phyloP scores from a whole-genome alignment of 1,140 invertebrate species.

The Helicoverpa zea region DNA sequence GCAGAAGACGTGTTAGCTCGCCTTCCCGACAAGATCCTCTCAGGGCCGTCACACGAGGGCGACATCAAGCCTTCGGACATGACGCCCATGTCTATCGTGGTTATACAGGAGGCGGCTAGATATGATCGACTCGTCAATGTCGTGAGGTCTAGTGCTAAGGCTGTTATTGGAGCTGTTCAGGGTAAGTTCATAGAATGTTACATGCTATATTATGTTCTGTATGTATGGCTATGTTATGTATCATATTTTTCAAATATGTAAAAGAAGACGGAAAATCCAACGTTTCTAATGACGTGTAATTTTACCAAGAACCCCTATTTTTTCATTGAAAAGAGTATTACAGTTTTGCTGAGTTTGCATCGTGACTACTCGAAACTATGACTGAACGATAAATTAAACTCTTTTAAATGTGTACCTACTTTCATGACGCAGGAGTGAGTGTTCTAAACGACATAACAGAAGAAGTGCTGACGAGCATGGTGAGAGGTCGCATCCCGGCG shows the following conservation, averaged over 20 bases:
- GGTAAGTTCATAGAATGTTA: conserved; percentile 83
- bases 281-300: too few relatives aligned
- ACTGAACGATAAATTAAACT: background rate
- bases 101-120: conserved; percentile 97
- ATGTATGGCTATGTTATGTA: too few relatives aligned
- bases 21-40: conserved; percentile 91
- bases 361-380: too few relatives aligned
- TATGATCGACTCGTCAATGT: conserved; percentile 94
- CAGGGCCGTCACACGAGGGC: conserved; percentile 89
- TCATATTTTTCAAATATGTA: too few relatives aligned
- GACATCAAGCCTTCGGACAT: conserved; percentile 93
- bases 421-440: conserved; percentile 71
- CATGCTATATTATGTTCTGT: too few relatives aligned
- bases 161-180: conserved; percentile 96
- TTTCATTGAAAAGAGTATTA: background rate
- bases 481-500: conserved; percentile 93
- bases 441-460: conserved; percentile 96
- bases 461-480: conserved; percentile 94
- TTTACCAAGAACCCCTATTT: background rate
- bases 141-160: conserved; percentile 92
- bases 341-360: too few relatives aligned
- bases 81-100: conserved; percentile 95
- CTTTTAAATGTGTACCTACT: background rate
- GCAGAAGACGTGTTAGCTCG: conserved; percentile 91
- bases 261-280: too few relatives aligned